Percentiles rank a stretch among this genome's conserved stretches.
These are phyloP conservation scores for Mycetomoellerius zeteki DNA, from an alignment of 1,140 invertebrate species.

Conservation along the genomic window DNA sequence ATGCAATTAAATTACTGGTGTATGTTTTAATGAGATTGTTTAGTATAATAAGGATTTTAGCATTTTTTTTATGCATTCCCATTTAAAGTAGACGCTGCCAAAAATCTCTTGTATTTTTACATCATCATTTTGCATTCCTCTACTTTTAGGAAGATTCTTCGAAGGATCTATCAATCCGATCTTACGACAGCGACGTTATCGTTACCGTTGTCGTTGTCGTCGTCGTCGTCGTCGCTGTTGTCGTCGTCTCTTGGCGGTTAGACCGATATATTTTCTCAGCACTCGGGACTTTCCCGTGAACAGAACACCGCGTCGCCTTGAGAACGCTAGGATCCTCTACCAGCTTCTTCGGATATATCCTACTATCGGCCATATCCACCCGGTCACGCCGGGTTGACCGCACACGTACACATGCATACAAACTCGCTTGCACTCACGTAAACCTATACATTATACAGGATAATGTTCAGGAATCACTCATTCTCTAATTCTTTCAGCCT, in stretches of 20 bases:
- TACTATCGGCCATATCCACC: conserved; percentile 64
- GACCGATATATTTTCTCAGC: conserved; percentile 78
- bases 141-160: conserved; percentile 40
- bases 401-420: neutral
- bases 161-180: conserved; percentile 51
- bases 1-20: too few species aligned
- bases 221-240: neutral
- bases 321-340: conserved; percentile 53
- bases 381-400: conserved; percentile 61
- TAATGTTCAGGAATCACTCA: conserved; percentile 12
- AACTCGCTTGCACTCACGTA: neutral
- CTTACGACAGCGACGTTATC: conserved; percentile 17
- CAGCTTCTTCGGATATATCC: conserved; percentile 66
- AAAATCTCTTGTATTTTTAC: neutral
- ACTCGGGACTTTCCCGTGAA: conserved; percentile 67
- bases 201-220: neutral
- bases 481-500: neutral
- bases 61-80: neutral
- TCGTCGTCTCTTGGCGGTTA: conserved; percentile 35
- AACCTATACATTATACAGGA: conserved; percentile 32
- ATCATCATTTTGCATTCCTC: neutral
- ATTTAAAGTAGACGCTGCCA: neutral
- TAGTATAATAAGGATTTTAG: neutral
- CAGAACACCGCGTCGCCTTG: conserved; percentile 60
- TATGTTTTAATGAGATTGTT: neutral